Base-by-base conservation (phyloP, 2,888 invertebrate species). In the Asteroscopus sphinx region DNA sequence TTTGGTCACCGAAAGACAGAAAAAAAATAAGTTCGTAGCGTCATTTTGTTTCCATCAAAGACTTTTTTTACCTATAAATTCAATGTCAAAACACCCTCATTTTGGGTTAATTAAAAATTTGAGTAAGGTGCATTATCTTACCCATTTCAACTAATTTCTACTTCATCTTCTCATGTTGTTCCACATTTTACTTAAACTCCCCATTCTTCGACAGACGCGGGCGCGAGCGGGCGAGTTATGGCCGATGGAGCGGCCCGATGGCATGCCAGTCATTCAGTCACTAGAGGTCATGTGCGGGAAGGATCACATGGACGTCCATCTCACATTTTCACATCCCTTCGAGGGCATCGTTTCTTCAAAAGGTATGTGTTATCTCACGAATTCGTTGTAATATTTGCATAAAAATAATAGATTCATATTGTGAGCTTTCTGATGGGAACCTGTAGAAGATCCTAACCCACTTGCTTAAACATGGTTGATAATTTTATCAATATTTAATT, bases 221-320 rank as follows among this genome's bases (percentile, higher is more conserved):
- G 90, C 81, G 42, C 83, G 87, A 82, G 95, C 95, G 69, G 96
- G 97, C 79, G 98, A 98, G 90, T 95, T 98, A 85, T 98, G 98
- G 98, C 98, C 98, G 36, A 95, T 97, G 95, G 98, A 98, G 80
- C 95, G 98, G 90, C 98, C 98, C 21, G 96, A 97, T 52, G 98
- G 97, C 72, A 98, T 98, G 97, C 97, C 98, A 68, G 97, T 97
- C 83, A 98, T 98, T 88, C 97, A 97, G 83, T 92, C 98, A 55
- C 93, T 98, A 86, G 98, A 98, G 91, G 98, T 98, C 68, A 98
- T 98, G 98, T 98, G 98, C 91, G 98, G 98, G 77, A 98, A 98
- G 91, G 98, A 98, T 86, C 98, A 98, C 90, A 98, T 98, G 98
- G 98, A 98, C 85, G 98, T 98, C 2, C 98, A 98, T 81, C 95